These are phyloP conservation scores for Phylloscopus trochiloides DNA, from an alignment of 2,113 vertebrate species.

Conservation along the genomic window DNA sequence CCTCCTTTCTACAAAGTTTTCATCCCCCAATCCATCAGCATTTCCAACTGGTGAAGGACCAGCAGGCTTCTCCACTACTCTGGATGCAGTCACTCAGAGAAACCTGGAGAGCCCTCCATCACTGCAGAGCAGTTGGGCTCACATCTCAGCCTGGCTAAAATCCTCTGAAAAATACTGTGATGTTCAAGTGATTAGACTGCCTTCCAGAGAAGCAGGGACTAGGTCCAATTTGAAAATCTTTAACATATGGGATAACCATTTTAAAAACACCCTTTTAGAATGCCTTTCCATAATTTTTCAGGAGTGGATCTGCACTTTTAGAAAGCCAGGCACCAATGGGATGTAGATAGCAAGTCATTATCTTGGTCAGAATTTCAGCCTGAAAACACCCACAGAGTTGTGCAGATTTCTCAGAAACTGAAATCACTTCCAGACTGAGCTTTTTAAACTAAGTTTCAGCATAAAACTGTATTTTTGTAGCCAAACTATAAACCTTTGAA, in stretches of 20 bases:
- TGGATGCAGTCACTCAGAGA: not conserved
- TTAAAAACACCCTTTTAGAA: not conserved
- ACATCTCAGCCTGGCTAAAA: not conserved
- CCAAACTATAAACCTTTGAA: conserved; percentile 31
- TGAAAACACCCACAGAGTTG: not conserved
- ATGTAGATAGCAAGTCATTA: not conserved
- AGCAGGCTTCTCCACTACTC: not conserved
- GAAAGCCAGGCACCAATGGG: not conserved
- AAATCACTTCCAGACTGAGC: not conserved
- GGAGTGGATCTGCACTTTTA: not conserved
- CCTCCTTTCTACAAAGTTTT: not conserved
- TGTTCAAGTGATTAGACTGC: not conserved
- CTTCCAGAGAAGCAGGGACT: not conserved
- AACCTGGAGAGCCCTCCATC: not conserved
- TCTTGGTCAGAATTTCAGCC: not conserved
- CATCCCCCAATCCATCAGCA: not conserved
- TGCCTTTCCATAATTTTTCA: not conserved
- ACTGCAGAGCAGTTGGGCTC: not conserved
- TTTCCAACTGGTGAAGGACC: not conserved
- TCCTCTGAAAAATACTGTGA: not conserved
- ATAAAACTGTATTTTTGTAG: conserved; percentile 29
- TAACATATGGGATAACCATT: not conserved
- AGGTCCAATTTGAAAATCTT: not conserved
- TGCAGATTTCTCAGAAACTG: not conserved
- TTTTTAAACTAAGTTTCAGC: conserved; percentile 31